phyloP scores from a whole-genome alignment of 2,113 vertebrate genomes.

The Platysteira castanea region DNA sequence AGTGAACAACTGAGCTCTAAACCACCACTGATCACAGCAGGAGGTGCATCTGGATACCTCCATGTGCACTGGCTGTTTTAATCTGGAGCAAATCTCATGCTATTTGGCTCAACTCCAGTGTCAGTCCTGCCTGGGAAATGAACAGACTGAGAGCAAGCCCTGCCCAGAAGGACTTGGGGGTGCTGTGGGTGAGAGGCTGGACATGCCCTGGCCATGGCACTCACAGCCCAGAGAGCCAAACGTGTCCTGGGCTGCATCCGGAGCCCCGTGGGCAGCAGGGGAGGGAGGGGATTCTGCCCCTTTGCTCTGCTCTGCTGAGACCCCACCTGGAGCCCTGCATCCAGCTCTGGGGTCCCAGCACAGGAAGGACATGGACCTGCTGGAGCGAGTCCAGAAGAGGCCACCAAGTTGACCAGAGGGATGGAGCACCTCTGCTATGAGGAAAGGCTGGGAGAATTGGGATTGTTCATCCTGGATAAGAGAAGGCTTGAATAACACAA shows the following conservation, averaged over 20 bases:
- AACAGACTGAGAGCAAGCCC: background rate
- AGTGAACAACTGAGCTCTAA: background rate
- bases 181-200: background rate
- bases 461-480: background rate
- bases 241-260: background rate
- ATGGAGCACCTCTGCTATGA: background rate
- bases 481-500: background rate
- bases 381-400: background rate
- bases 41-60: background rate
- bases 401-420: background rate
- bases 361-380: rapidly evolving
- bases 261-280: background rate
- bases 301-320: background rate
- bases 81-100: background rate
- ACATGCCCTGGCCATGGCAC: too few relatives aligned
- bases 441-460: background rate
- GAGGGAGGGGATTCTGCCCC: background rate
- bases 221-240: background rate
- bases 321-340: background rate
- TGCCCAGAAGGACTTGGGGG: background rate
- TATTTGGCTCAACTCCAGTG: rapidly evolving
- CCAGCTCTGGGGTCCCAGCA: background rate
- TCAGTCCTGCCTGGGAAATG: background rate
- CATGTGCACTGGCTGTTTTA: rapidly evolving
- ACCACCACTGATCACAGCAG: background rate